Percentiles rank a stretch among this genome's conserved stretches.
These are phyloP conservation scores for Steatocranus sp. DNA, from an alignment of 2,797 vertebrate species.

Conservation along the genomic window DNA sequence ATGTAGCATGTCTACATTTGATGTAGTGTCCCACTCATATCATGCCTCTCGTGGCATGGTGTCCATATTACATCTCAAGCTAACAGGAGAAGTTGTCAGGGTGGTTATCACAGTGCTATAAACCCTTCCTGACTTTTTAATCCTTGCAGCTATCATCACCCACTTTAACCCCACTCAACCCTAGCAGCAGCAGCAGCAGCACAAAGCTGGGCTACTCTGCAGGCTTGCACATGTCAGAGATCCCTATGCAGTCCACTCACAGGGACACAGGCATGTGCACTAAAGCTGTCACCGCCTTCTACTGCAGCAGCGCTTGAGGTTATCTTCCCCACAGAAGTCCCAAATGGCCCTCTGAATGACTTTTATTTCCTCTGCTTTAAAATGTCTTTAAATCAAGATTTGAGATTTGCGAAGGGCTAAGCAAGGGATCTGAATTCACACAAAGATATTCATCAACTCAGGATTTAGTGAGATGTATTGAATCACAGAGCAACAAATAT, in stretches of 20 bases:
- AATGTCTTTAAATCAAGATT: not conserved
- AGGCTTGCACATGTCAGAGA: slow-evolving; percentile 62
- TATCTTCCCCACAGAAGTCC: slow-evolving; percentile 41
- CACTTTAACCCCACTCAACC: slow-evolving; percentile 66
- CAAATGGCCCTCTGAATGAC: not conserved
- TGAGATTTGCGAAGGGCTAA: not conserved
- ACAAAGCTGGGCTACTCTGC: slow-evolving; percentile 36
- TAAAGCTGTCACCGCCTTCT: slow-evolving; percentile 77
- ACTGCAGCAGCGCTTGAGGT: slow-evolving; percentile 37
- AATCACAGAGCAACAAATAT: not conserved
- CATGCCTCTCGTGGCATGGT: not conserved
- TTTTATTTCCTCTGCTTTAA: not conserved
- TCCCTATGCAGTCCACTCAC: slow-evolving; percentile 51
- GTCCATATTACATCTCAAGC: slow-evolving; percentile 2
- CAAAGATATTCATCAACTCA: not conserved
- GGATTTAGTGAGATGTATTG: not conserved
- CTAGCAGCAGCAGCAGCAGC: slow-evolving; percentile 23
- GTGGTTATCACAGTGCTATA: slow-evolving; percentile 30
- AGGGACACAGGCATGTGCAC: slow-evolving; percentile 64
- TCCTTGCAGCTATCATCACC: slow-evolving; percentile 64
- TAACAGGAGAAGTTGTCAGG: not conserved
- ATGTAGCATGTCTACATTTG: not conserved
- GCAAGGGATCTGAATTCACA: not conserved
- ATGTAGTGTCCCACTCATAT: slow-evolving; percentile 14
- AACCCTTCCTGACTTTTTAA: slow-evolving; percentile 19